phyloP scores from a whole-genome alignment of 2,113 vertebrate species.

The Hippocampus abdominalis region DNA sequence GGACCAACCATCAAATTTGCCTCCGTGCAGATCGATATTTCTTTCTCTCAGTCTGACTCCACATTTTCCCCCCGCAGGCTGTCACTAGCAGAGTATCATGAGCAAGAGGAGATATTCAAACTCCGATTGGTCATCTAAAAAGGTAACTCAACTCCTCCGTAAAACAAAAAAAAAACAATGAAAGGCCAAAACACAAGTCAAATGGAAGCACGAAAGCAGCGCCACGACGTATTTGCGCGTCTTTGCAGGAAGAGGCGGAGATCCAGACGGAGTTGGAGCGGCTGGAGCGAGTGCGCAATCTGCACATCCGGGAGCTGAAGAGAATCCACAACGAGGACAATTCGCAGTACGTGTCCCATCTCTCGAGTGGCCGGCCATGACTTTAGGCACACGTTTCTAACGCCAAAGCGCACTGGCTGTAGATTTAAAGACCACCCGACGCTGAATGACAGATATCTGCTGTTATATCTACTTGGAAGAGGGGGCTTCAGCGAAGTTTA shows the following conservation, averaged over 20 bases:
- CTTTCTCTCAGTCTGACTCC: not conserved
- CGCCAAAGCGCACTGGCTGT: slow-evolving; percentile 6
- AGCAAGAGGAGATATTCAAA: slow-evolving; percentile 97
- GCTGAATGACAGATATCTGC: slow-evolving; percentile 90
- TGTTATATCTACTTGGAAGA: slow-evolving; percentile 89
- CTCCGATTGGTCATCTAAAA: slow-evolving; percentile 91
- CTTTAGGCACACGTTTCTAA: not conserved
- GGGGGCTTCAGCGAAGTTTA: slow-evolving; percentile 98
- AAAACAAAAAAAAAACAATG: not conserved
- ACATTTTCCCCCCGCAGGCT: slow-evolving; percentile 67
- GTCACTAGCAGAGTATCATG: slow-evolving; percentile 92
- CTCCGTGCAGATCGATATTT: too few relatives aligned
- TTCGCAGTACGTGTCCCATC: slow-evolving; percentile 79
- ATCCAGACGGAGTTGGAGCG: slow-evolving; percentile 91
- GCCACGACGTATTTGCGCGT: not conserved
- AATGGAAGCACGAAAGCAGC: not conserved
- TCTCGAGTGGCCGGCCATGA: not conserved
- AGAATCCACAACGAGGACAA: slow-evolving; percentile 98
- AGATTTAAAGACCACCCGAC: slow-evolving; percentile 98
- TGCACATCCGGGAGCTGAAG: slow-evolving; percentile 96
- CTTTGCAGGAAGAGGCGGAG: slow-evolving; percentile 87
- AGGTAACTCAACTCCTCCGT: slow-evolving; percentile 65
- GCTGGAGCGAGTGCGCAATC: slow-evolving; percentile 91
- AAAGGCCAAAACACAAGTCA: not conserved
- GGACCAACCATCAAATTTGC: too few relatives aligned